Evolutionary conservation across 1,140 invertebrate genomes (phyloP), one percentile per base, ranked within the genome.

Genomic region (Tenebrio molitor): DNA sequence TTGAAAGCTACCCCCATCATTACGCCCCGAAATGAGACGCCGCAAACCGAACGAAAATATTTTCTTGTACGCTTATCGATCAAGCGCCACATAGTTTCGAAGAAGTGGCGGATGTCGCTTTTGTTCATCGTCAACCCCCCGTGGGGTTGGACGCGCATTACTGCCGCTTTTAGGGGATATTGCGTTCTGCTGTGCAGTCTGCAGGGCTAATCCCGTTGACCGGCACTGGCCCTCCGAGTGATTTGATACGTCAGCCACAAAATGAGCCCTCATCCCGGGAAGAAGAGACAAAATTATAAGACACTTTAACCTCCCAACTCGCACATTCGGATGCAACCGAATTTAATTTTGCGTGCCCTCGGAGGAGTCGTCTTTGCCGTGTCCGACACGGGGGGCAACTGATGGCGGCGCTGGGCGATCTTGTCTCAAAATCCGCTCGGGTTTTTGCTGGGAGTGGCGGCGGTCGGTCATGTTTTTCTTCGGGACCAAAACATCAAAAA

Each of bases 191-290:
- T 58, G 50, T 58, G 50, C 50, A 58, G 50, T 58, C 29, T 58
- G 50, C 50, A 58, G 50, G 15, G 50, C 50, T 58, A 58, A 58
- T 58, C 50, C 29, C 50, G 15, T 58, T 29, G 50, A 29, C 23
- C 50, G 50, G n/a, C 21, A 23, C 50, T 29, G 23, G 23, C 50
- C 50, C 50, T 58, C 50, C 21, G 29, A 58, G 50, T 58, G 50
- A 58, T 58, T 58, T 58, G 50, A 58, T 58, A 58, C 50, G 50
- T 58, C 50, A 29, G 10, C 50, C 50, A 12, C 50, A 58, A 58
- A 58, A 58, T 58, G 50, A 58, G 23, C 50, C 29, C 50, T 58
- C 50, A 33, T 58, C 50, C 25, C 6, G n/a, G 12, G 3, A 2
- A 58, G 50, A 58, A 23, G 29, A 29, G 23, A 58, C 21, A 58